A percentile compares a stretch with the other conserved stretches of the same genome.
Evolutionary conservation across 1,140 invertebrate genomes (phyloP).

Genomic region (Tribolium castaneum): DNA sequence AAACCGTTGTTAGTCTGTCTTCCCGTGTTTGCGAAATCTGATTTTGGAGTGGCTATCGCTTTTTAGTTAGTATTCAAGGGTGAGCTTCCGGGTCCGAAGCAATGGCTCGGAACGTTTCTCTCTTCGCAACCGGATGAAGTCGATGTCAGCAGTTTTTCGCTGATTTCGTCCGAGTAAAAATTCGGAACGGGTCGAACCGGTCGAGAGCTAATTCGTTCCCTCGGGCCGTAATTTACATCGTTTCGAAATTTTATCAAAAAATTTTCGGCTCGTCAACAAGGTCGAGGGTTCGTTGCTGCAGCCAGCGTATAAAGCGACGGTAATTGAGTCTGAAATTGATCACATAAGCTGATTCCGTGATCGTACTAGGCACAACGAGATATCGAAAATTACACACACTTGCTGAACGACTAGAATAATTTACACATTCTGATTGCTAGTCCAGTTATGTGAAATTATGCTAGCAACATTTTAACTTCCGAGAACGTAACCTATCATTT

Average conservation of each 20-base stretch:
- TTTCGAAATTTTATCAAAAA: constrained; percentile 27
- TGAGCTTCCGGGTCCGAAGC: constrained; percentile 1
- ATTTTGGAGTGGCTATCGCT: neutral
- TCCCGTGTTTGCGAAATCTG: neutral
- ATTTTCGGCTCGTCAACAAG: constrained; percentile 6
- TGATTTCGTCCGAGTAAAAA: neutral
- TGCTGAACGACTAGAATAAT: constrained; percentile 53
- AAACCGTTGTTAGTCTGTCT: neutral
- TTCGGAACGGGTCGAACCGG: neutral
- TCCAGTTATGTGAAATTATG: constrained; percentile 60
- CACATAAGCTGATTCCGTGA: constrained; percentile 57
- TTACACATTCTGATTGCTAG: constrained; percentile 60
- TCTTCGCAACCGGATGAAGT: constrained; percentile 5
- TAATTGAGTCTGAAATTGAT: constrained; percentile 57
- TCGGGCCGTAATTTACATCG: constrained; percentile 5
- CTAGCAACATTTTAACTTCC: constrained; percentile 61
- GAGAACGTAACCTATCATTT: constrained; percentile 59
- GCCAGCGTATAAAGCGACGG: neutral
- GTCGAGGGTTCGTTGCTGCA: neutral
- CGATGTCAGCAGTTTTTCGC: constrained; percentile 15
- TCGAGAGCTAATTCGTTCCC: constrained; percentile 22
- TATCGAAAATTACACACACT: constrained; percentile 59
- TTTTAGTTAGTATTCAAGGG: constrained; percentile 19
- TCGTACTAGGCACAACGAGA: constrained; percentile 54
- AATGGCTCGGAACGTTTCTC: constrained; percentile 1